Conservation (phyloP, 1,140 invertebrate genomes). For the Bombyx mandarina region DNA sequence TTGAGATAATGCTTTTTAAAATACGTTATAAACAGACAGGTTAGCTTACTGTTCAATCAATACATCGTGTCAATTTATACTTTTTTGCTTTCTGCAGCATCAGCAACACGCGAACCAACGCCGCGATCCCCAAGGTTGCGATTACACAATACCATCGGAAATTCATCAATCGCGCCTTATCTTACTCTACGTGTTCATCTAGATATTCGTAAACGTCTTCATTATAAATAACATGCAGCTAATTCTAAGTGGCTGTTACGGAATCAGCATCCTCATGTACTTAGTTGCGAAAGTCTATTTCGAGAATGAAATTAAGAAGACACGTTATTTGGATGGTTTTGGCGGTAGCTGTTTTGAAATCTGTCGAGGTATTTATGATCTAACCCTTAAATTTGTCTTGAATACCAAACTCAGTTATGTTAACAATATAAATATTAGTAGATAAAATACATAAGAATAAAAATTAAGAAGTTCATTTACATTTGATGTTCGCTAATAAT, state of each 20-base stretch:
- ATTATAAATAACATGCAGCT: conserved; percentile 25
- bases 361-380: conserved; percentile 38
- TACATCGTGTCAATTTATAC: neutral
- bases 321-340: conserved; percentile 21
- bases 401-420: too few relatives aligned
- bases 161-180: conserved; percentile 32
- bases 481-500: too few relatives aligned
- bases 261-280: conserved; percentile 35
- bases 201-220: neutral
- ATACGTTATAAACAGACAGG: neutral
- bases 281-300: conserved; percentile 34
- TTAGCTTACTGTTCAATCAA: neutral
- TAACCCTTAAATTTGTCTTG: conserved; percentile 1
- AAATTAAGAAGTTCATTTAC: too few relatives aligned
- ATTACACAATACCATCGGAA: conserved; percentile 14
- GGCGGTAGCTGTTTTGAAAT: conserved; percentile 19
- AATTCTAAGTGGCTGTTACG: conserved; percentile 36
- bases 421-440: too few relatives aligned
- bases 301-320: conserved; percentile 48
- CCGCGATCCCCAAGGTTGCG: conserved; percentile 7
- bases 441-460: too few relatives aligned
- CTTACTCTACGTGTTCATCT: conserved; percentile 12
- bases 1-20: too few relatives aligned
- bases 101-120: conserved; percentile 4
- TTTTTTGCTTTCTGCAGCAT: neutral